Evolutionary conservation across 2,888 invertebrate genomes (phyloP).

Genomic region (Macropis europaea): DNA sequence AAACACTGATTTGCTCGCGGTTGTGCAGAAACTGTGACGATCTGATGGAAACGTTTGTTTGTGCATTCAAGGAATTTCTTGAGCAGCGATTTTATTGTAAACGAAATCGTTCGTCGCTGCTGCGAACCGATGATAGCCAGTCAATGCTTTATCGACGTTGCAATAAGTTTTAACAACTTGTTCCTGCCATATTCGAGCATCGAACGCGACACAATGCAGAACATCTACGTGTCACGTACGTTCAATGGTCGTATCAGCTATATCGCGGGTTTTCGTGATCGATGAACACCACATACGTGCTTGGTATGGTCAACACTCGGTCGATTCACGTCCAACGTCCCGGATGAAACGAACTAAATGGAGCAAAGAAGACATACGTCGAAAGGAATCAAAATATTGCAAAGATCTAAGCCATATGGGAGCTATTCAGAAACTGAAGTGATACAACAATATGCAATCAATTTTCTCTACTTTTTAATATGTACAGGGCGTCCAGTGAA

Average conservation of each 20-base stretch:
- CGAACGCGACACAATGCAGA: neutral
- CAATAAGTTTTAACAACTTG: neutral
- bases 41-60: constrained; percentile 34
- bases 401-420: too few species aligned
- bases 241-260: constrained; percentile 23
- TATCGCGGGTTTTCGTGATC: constrained; percentile 36
- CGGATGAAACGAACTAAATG: neutral
- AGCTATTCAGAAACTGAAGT: too few species aligned
- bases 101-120: constrained; percentile 12
- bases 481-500: too few species aligned
- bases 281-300: constrained; percentile 30
- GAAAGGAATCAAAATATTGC: too few species aligned
- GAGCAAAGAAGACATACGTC: neutral
- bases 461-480: too few species aligned
- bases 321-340: neutral
- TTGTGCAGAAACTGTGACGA: constrained; percentile 44
- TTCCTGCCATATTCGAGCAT: neutral
- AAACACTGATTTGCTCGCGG: constrained; percentile 36
- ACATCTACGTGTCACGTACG: constrained; percentile 8
- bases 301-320: neutral
- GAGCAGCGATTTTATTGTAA: constrained; percentile 15
- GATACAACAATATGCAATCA: too few species aligned
- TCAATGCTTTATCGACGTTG: neutral
- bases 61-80: constrained; percentile 34
- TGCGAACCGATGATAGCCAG: neutral